Conservation (phyloP, 2,113 vertebrate genomes). For the Lagopus muta region DNA sequence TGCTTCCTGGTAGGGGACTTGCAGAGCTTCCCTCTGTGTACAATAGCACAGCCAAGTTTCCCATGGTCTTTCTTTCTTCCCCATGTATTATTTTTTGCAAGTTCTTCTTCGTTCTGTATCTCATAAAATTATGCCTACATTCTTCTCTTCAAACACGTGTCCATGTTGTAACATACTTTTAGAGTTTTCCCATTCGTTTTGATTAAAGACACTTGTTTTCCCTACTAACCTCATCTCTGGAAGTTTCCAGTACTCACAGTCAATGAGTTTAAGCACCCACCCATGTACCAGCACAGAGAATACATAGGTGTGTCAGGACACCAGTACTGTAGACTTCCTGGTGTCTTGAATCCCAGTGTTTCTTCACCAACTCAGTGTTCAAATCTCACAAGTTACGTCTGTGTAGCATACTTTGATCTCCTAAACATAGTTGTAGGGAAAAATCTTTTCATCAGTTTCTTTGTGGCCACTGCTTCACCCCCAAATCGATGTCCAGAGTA, state of each 20-base stretch:
- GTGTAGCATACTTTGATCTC: not conserved
- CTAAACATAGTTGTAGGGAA: rapidly evolving
- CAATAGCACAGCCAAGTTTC: not conserved
- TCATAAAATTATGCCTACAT: not conserved
- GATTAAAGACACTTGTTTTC: not conserved
- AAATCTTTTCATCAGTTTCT: not conserved
- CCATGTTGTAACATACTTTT: not conserved
- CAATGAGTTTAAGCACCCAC: not conserved
- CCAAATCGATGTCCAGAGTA: not conserved
- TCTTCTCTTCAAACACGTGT: not conserved
- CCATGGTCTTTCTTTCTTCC: not conserved
- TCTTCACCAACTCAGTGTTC: not conserved
- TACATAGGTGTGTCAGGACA: not conserved
- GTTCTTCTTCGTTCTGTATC: not conserved
- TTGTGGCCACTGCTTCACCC: not conserved
- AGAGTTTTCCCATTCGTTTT: not conserved
- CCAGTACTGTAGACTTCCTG: not conserved
- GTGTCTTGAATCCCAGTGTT: not conserved
- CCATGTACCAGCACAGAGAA: not conserved
- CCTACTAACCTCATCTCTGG: not conserved
- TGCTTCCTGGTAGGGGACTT: not conserved
- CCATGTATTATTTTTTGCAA: not conserved
- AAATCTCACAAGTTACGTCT: not conserved
- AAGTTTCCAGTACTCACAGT: not conserved
- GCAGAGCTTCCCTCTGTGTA: not conserved